Evolutionary conservation across 1,140 invertebrate genomes (phyloP), one percentile per base, ranked within the genome.

Genomic region (Cydia splendana): DNA sequence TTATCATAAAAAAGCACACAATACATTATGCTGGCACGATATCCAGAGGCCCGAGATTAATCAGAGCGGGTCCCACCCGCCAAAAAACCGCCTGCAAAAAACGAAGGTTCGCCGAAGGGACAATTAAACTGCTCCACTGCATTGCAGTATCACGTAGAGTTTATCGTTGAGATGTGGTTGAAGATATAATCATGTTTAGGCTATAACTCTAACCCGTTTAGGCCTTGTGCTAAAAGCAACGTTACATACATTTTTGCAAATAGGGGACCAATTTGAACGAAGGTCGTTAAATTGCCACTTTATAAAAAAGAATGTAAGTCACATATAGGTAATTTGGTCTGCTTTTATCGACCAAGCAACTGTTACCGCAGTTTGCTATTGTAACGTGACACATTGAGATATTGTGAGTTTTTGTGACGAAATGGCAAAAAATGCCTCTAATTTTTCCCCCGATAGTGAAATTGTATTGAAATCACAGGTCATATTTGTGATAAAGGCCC

Each of bases 71-170:
- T 7, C 9, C 7, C 20, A n/a, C 1, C 7, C 48, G 48, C 38
- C 51, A 62, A 62, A 20, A 62, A 24, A 62, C 57, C 53, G 7
- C 53, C 18, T 10, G 24, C 57, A 62, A 62, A 62, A 62, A 62
- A 7, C 57, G 20, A 24, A 24, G 57, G 30, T 45, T 45, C 67
- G n/a, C 34, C 30, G 67, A 71, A 71, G 38, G 67, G 67, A 71
- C 67, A 71, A 71, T 38, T 38, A 71, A 24, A 71, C 34, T 28
- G n/a, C 67, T 34, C 38, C 30, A 71, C 67, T n/a, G 67, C 67
- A 71, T 18, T 71, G 67, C 34, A 71, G 34, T 18, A 10, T 62
- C 57, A 12, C 57, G n/a, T n/a, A 20, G 3, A 12, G 57, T 62
- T 57, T 5, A n/a, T 20, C 18, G 20, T 20, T 62, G 10, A 42